Evolutionary conservation across 2,113 vertebrate genomes (phyloP).

Genomic region (Megaleporinus macrocephalus): DNA sequence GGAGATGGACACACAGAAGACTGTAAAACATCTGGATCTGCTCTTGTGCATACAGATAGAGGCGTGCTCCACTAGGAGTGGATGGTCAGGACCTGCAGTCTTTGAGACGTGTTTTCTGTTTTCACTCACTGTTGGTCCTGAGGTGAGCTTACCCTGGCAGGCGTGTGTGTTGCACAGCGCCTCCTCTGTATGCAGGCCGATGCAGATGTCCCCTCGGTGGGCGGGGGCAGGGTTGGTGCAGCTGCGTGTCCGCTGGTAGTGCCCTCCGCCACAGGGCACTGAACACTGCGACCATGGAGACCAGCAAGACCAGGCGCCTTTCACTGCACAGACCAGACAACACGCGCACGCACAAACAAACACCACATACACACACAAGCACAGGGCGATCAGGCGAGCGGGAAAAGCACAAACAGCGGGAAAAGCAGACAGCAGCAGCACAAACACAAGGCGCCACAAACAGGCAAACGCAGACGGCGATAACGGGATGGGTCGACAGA

Average conservation of each 20-base stretch:
- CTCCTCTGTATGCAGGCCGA: conserved; percentile 96
- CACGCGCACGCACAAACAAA: conserved; percentile 35
- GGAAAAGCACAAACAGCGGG: conserved; percentile 35
- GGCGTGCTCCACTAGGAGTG: background rate
- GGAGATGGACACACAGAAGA: conserved; percentile 13
- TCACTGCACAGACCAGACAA: conserved; percentile 77
- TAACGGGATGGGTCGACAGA: background rate
- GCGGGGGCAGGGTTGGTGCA: conserved; percentile 87
- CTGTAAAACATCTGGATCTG: conserved; percentile 11
- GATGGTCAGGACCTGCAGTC: conserved; percentile 12
- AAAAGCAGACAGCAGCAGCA: conserved; percentile 35
- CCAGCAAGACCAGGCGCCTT: conserved; percentile 97
- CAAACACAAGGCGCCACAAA: conserved; percentile 35
- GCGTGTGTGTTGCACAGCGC: conserved; percentile 93
- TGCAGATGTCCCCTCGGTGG: conserved; percentile 92
- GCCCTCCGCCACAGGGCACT: conserved; percentile 92
- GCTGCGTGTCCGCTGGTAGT: conserved; percentile 93
- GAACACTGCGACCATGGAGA: conserved; percentile 96
- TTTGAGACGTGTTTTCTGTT: too few species aligned
- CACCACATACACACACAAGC: conserved; percentile 52
- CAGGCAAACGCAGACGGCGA: conserved; percentile 12
- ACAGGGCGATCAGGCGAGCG: conserved; percentile 51
- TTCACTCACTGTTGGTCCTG: background rate
- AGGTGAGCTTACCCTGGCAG: conserved; percentile 86
- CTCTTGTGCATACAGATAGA: conserved; percentile 49